Evolutionary conservation across 2,888 invertebrate species (phyloP).

Genomic region (Athripsodes cinereus): DNA sequence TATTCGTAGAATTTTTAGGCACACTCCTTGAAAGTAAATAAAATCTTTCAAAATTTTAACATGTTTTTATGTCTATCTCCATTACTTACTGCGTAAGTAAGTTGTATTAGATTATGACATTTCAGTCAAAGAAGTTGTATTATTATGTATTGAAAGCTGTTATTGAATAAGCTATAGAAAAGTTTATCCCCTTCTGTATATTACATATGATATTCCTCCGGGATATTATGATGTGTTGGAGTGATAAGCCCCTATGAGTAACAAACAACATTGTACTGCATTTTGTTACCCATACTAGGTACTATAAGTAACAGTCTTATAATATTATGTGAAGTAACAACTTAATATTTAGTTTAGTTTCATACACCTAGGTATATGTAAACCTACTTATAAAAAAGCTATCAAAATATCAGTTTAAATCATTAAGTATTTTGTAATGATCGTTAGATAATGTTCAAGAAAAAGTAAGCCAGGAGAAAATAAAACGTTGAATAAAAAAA

Average conservation of each 20-base stretch:
- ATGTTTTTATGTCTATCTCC: neutral
- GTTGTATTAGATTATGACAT: neutral
- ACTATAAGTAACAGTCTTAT: conserved; percentile 3
- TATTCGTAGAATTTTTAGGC: too few species aligned
- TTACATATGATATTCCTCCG: conserved; percentile 6
- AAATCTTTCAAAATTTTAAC: too few species aligned
- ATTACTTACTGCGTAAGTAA: neutral
- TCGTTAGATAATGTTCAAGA: too few species aligned
- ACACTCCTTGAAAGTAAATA: too few species aligned
- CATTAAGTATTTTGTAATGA: too few species aligned
- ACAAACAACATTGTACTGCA: neutral
- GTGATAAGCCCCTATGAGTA: conserved; percentile 14
- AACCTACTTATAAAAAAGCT: too few species aligned
- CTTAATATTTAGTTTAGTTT: neutral
- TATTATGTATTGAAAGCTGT: conserved; percentile 6
- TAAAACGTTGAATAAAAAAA: too few species aligned
- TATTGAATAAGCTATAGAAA: conserved; percentile 20
- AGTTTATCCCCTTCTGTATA: conserved; percentile 8
- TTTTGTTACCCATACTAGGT: too few species aligned
- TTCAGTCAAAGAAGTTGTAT: neutral
- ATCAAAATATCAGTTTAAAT: too few species aligned
- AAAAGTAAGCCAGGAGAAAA: too few species aligned
- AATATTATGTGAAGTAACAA: conserved; percentile 1
- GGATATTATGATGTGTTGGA: conserved; percentile 20
- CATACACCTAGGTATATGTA: too few species aligned